phyloP scores from a whole-genome alignment of 2,113 vertebrate species.

The Sceloporus tristichus region DNA sequence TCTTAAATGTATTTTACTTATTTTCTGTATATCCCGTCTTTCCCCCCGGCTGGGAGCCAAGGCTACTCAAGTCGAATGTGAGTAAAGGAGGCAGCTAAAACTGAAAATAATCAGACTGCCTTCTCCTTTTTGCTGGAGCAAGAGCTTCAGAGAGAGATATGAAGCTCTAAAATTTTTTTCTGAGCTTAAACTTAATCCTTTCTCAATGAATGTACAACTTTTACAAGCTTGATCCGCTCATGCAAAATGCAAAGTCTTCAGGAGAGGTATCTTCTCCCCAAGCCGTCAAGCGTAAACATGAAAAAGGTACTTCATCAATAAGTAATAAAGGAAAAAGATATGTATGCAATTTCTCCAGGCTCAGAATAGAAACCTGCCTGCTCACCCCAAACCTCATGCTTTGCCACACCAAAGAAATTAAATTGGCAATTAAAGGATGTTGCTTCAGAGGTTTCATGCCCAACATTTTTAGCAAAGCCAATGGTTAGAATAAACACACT shows the following conservation, averaged over 20 bases:
- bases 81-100: not conserved
- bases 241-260: constrained; percentile 26
- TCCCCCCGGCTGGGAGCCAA: too few species aligned
- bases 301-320: constrained; percentile 28
- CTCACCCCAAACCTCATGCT: constrained; percentile 26
- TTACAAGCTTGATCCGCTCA: not conserved
- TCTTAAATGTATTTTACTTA: too few species aligned
- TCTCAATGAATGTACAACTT: not conserved
- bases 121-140: not conserved
- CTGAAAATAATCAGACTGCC: not conserved
- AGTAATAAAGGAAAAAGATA: constrained; percentile 55
- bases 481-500: not conserved
- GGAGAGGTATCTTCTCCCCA: not conserved
- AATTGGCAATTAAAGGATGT: not conserved
- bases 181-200: not conserved
- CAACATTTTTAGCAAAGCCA: not conserved
- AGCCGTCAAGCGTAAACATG: not conserved
- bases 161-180: not conserved
- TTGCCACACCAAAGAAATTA: constrained; percentile 37
- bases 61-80: not conserved
- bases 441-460: not conserved
- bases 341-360: constrained; percentile 42
- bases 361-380: not conserved
- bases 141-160: not conserved
- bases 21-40: too few species aligned